Conservation (phyloP, 1,140 invertebrate genomes). For the Drosophila melanica region DNA sequence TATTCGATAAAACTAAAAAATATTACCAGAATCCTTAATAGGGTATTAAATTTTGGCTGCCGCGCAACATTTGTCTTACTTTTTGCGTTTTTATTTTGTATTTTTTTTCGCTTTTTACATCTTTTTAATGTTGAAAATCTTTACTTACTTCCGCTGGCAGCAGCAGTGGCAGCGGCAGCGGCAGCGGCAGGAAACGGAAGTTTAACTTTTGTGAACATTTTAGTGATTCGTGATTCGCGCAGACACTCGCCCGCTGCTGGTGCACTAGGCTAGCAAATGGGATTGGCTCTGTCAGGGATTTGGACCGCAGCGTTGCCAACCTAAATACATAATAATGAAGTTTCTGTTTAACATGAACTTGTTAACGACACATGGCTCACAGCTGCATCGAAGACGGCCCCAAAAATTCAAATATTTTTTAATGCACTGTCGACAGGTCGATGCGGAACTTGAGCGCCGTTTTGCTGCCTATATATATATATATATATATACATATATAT, state of each 20-base stretch:
- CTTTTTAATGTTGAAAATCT: constrained; percentile 83
- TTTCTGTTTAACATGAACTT: constrained; percentile 36
- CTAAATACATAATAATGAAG: constrained; percentile 31
- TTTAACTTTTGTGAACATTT: constrained; percentile 82
- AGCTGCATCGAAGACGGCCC: constrained; percentile 1
- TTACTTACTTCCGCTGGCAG: constrained; percentile 73
- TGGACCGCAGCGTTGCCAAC: background rate
- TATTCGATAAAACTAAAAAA: background rate
- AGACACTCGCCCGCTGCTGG: constrained; percentile 54
- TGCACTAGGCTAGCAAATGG: constrained; percentile 11
- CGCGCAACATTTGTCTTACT: background rate
- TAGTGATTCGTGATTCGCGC: constrained; percentile 79
- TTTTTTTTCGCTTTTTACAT: constrained; percentile 56
- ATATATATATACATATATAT: background rate
- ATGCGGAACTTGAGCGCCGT: constrained; percentile 2
- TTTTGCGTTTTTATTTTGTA: constrained; percentile 17
- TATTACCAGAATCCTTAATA: constrained; percentile 2
- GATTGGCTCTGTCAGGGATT: constrained; percentile 9
- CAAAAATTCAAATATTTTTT: constrained; percentile 32
- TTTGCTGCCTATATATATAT: background rate
- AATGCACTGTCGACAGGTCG: constrained; percentile 35
- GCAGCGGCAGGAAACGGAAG: constrained; percentile 72
- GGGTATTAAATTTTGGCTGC: constrained; percentile 18
- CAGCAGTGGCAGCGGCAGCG: constrained; percentile 32
- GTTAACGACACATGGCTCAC: constrained; percentile 19